These are phyloP conservation scores for Brachionus rubens DNA, from an alignment of 1,140 invertebrate genomes.

Conservation along the genomic window DNA sequence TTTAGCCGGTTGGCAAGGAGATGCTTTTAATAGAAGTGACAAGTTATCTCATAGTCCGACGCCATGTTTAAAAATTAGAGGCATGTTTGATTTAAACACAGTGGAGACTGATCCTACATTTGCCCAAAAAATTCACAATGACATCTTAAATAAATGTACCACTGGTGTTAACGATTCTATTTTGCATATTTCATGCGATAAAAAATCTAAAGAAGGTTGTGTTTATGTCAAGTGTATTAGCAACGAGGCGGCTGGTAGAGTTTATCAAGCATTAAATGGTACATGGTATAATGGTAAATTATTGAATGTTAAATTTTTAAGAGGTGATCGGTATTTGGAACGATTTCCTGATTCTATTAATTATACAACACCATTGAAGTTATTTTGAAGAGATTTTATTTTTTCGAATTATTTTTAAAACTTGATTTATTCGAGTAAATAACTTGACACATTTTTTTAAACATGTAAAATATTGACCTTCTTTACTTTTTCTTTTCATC, in stretches of 20 bases:
- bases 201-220: conserved; percentile 42
- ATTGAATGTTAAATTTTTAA: conserved; percentile 44
- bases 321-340: conserved; percentile 42
- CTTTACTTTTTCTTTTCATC: too few species aligned
- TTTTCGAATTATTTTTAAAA: neutral
- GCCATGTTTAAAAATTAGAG: conserved; percentile 32
- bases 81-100: neutral
- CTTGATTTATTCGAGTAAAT: too few species aligned
- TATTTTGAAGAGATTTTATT: neutral
- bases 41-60: conserved; percentile 32
- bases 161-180: conserved; percentile 7
- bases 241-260: conserved; percentile 38
- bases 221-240: conserved; percentile 39
- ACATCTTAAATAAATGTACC: conserved; percentile 27
- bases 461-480: too few species aligned
- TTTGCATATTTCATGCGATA: conserved; percentile 39
- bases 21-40: conserved; percentile 27
- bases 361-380: conserved; percentile 4
- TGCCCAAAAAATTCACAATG: neutral
- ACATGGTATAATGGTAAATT: conserved; percentile 44
- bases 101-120: neutral
- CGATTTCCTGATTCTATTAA: conserved; percentile 40
- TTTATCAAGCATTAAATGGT: conserved; percentile 34
- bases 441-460: too few species aligned
- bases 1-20: conserved; percentile 11